Percentiles rank a stretch among this genome's conserved stretches.
Conservation (phyloP, 2,797 vertebrate genomes). For the Leuciscus waleckii region DNA sequence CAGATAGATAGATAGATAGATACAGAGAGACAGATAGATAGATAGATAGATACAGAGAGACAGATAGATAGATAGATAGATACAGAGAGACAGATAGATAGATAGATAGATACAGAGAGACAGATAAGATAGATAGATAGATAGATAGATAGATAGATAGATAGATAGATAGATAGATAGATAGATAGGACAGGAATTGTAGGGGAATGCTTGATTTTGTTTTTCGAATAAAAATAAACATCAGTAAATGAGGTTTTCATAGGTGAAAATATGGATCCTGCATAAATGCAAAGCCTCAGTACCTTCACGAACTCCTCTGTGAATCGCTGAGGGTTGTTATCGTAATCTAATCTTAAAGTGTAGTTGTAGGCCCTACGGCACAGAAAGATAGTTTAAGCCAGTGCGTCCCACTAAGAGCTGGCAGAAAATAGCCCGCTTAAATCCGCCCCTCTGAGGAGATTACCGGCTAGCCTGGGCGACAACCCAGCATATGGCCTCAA, state of each 20-base stretch:
- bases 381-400: constrained; percentile 66
- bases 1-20: no score
- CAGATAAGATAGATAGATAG: no score
- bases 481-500: constrained; percentile 71
- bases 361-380: constrained; percentile 39
- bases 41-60: no score
- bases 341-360: constrained; percentile 27
- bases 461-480: constrained; percentile 66
- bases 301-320: neutral
- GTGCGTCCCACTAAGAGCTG: constrained; percentile 69
- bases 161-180: no score
- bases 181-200: no score
- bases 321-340: constrained; percentile 18
- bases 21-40: no score
- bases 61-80: no score
- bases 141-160: no score
- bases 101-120: no score
- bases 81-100: no score
- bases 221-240: no score
- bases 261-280: neutral
- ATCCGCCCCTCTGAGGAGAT: constrained; percentile 77
- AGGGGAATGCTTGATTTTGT: no score
- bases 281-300: neutral
- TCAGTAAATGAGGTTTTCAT: neutral
- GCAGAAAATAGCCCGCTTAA: constrained; percentile 79